phyloP scores from a whole-genome alignment of 2,888 invertebrate genomes.

The Diloba caeruleocephala region DNA sequence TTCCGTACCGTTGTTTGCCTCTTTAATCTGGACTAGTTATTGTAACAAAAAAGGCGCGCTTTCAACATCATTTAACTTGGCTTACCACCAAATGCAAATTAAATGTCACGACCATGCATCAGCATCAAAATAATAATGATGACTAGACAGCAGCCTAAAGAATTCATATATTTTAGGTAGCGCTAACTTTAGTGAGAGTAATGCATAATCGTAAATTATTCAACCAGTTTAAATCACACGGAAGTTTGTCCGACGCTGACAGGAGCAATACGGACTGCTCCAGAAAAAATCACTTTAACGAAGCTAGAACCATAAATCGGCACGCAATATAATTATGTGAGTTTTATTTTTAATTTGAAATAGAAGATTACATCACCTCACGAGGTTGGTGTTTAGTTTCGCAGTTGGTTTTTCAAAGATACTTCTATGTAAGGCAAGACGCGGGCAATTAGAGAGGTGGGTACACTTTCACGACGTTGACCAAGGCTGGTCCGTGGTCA shows the following conservation, averaged over 20 bases:
- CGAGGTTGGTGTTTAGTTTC: constrained; percentile 39
- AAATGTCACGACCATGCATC: constrained; percentile 37
- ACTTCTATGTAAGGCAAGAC: constrained; percentile 64
- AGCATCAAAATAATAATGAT: constrained; percentile 43
- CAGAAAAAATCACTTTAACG: constrained; percentile 65
- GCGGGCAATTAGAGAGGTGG: constrained; percentile 77
- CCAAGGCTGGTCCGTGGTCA: constrained; percentile 68
- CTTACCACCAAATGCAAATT: constrained; percentile 44
- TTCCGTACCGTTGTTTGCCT: constrained; percentile 26
- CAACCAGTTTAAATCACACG: constrained; percentile 59
- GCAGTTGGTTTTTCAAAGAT: constrained; percentile 35
- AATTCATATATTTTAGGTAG: constrained; percentile 44
- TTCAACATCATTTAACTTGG: constrained; percentile 32
- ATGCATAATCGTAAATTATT: constrained; percentile 49
- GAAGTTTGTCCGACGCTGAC: constrained; percentile 59
- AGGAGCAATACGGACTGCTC: constrained; percentile 60
- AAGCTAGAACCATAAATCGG: constrained; percentile 55
- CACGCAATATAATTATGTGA: constrained; percentile 65
- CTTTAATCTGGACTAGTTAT: constrained; percentile 31
- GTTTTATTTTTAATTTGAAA: constrained; percentile 32
- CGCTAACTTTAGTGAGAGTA: constrained; percentile 57
- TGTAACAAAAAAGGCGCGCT: constrained; percentile 23
- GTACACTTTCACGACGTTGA: constrained; percentile 74
- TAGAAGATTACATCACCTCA: constrained; percentile 29
- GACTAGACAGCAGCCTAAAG: constrained; percentile 14